These are phyloP conservation scores for Julus scandinavius DNA, from an alignment of 2,888 invertebrate species.

Conservation along the genomic window DNA sequence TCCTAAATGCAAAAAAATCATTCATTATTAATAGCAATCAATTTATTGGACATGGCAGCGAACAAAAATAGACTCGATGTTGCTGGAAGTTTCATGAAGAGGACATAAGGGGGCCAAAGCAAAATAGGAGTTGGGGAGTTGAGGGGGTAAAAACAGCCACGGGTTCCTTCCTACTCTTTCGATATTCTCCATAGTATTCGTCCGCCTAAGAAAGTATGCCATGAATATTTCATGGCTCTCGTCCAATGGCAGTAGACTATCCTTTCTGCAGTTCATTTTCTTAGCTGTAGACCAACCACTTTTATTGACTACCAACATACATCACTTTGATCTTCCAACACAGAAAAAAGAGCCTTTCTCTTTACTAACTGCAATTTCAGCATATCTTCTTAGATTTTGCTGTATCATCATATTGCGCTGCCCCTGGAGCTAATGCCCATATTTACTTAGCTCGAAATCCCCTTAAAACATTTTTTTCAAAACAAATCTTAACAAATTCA, in stretches of 20 bases:
- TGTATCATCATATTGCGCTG: constrained; percentile 4
- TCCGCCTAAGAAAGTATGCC: constrained; percentile 47
- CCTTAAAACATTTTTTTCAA: neutral
- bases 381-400: constrained; percentile 31
- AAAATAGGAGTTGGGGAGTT: constrained; percentile 6
- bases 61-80: constrained; percentile 24
- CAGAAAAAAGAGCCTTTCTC: constrained; percentile 1
- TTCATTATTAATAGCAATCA: constrained; percentile 40
- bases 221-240: constrained; percentile 52
- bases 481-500: constrained; percentile 43
- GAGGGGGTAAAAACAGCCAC: constrained; percentile 23
- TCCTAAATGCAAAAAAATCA: constrained; percentile 29
- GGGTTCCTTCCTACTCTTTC: constrained; percentile 48
- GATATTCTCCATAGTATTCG: constrained; percentile 47
- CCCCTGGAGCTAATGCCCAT: constrained; percentile 36
- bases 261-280: constrained; percentile 40
- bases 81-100: constrained; percentile 31
- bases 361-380: constrained; percentile 45
- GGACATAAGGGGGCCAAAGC: constrained; percentile 21
- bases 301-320: constrained; percentile 35
- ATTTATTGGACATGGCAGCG: constrained; percentile 44
- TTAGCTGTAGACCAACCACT: constrained; percentile 41
- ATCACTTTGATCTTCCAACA: constrained; percentile 35
- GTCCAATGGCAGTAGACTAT: constrained; percentile 52
- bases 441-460: constrained; percentile 29